Conservation (phyloP, 2,113 vertebrate species). For the Tichodroma muraria region DNA sequence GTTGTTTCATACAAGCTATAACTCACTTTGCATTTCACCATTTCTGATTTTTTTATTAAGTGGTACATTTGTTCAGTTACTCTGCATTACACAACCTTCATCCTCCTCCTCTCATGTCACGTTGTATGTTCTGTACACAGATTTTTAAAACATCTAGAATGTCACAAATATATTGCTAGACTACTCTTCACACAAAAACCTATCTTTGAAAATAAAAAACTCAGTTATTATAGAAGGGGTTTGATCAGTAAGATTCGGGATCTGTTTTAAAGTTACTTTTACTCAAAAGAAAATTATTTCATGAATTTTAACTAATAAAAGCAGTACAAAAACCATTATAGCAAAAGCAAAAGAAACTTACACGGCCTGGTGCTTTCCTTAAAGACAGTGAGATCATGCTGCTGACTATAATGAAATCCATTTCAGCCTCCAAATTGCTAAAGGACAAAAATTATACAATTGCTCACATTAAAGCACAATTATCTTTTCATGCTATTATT, state of each 20-base stretch:
- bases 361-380: background rate
- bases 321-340: background rate
- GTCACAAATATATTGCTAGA: background rate
- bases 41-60: background rate
- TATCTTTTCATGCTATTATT: background rate
- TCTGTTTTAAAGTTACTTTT: background rate
- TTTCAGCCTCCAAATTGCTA: background rate
- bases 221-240: background rate
- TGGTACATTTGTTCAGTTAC: background rate
- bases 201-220: background rate
- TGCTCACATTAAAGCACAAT: slow-evolving; percentile 2
- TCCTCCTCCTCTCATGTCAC: background rate
- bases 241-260: background rate
- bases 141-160: background rate
- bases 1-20: background rate
- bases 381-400: background rate
- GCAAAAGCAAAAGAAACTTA: background rate
- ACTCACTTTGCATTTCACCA: background rate
- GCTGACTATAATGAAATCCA: background rate
- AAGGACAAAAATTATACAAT: background rate
- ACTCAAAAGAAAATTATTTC: background rate
- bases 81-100: background rate
- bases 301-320: background rate
- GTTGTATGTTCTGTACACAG: background rate
- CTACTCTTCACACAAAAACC: background rate